phyloP scores from a whole-genome alignment of 2,797 vertebrate genomes.

The Hephaestus fuliginosus region DNA sequence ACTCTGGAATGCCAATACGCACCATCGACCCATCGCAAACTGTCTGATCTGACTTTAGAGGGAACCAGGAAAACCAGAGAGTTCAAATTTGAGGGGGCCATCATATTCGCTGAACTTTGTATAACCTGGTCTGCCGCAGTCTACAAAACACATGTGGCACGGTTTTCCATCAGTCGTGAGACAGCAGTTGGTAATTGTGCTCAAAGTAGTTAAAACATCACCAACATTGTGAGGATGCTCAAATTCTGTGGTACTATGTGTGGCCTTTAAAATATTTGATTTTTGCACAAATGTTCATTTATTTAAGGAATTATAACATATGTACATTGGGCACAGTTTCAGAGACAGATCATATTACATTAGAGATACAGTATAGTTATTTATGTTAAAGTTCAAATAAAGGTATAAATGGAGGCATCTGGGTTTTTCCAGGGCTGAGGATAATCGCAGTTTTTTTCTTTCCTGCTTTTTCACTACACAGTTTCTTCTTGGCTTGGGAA shows the following conservation, averaged over 20 bases:
- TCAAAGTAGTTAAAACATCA: not conserved
- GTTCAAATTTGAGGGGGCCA: not conserved
- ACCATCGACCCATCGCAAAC: not conserved
- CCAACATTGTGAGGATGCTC: not conserved
- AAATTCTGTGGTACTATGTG: not conserved
- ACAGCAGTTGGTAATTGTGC: not conserved
- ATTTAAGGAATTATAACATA: not conserved
- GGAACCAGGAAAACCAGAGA: not conserved
- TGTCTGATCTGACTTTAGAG: not conserved
- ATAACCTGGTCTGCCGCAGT: not conserved
- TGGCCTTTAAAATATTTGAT: not conserved
- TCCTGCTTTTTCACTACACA: conserved; percentile 28
- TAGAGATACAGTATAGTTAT: not conserved
- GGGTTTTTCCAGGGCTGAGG: conserved; percentile 35
- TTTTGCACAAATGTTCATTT: not conserved
- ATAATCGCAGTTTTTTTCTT: conserved; percentile 18
- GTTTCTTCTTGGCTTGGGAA: conserved; percentile 43
- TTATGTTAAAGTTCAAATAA: not conserved
- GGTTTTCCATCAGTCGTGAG: not conserved
- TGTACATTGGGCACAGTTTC: not conserved
- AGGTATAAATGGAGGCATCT: conserved; percentile 32
- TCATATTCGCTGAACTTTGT: not conserved
- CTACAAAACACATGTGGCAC: not conserved
- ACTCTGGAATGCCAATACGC: not conserved
- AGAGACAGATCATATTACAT: not conserved